These are phyloP conservation scores for Cynopterus brachyotis DNA, from an alignment of 2,113 vertebrate genomes.

Conservation along the genomic window DNA sequence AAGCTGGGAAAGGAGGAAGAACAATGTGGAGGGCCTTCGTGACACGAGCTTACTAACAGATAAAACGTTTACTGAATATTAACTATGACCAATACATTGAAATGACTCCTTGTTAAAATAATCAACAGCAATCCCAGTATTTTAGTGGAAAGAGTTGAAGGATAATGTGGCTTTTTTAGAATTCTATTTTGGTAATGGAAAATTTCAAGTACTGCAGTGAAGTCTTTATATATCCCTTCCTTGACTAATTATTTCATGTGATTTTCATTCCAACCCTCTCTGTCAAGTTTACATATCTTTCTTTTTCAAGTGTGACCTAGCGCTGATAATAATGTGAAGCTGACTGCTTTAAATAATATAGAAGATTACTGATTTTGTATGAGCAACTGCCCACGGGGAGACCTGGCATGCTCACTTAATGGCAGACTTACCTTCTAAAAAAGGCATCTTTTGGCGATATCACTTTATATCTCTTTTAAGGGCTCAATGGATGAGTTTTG, in stretches of 20 bases:
- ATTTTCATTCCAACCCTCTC: constrained; percentile 31
- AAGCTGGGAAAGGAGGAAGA: constrained; percentile 84
- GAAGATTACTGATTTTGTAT: neutral
- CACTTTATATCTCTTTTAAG: neutral
- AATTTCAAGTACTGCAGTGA: constrained; percentile 46
- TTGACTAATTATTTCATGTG: constrained; percentile 38
- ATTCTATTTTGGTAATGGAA: constrained; percentile 55
- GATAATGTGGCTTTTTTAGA: neutral
- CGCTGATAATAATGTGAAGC: neutral
- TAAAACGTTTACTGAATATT: neutral
- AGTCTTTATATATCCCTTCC: constrained; percentile 42
- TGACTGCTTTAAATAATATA: neutral
- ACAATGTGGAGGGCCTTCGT: fast-evolving
- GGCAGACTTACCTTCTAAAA: neutral
- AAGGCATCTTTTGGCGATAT: neutral
- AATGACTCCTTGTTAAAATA: neutral
- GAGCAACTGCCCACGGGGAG: neutral
- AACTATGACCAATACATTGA: too few relatives aligned
- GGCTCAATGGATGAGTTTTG: neutral
- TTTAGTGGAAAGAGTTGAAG: neutral
- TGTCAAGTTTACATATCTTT: neutral
- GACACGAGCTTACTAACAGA: neutral
- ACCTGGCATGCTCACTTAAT: neutral
- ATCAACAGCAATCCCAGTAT: neutral
- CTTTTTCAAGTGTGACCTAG: neutral